Evolutionary conservation across 2,888 invertebrate species (phyloP), one percentile per base, ranked within the genome.

Genomic region (Eupithecia centaureata): DNA sequence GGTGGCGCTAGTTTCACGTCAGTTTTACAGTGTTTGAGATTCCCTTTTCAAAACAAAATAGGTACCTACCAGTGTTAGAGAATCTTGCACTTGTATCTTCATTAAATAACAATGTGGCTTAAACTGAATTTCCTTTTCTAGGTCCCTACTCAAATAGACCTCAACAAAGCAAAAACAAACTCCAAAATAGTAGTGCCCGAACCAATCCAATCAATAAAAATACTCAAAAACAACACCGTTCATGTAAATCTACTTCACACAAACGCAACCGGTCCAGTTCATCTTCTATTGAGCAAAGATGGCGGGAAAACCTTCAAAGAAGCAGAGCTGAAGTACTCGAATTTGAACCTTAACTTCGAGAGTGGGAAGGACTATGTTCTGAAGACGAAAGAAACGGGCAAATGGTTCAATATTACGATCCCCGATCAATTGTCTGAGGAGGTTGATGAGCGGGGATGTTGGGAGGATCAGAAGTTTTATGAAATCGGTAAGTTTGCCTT

Each of bases 321-420:
- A 13, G 83, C 93, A 1, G 87, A 91, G 77, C 75, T 94, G 1
- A 88, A 85, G 69, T 88, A 89, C 72, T 82, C 86, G 0, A 92
- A 92, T 72, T 67, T 93, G n/a, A 89, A 93, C 57, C 75, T 89
- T 0, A 90, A 93, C 68, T 79, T 94, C 10, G 84, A 89, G 76
- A 90, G 91, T 25, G 93, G 93, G 5, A 89, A 82, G 67, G 88
- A 93, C 71, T 94, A 93, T 69, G 83, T 93, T 58, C 71, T 94
- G 47, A 92, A 93, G 78, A 92, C 93, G 0, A 91, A 84, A 71
- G 92, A 94, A 77, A 93, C 94, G 0, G 92, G 88, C 2, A 93
- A 91, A 0, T 92, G 89, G 72, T 93, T 93, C 51, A 91, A 92
- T 75, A 92, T 94, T 56, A 92, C 92, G 0, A 89, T 92, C 64